Conservation (phyloP, 2,888 invertebrate species). For the Drosophila multiciliata region DNA sequence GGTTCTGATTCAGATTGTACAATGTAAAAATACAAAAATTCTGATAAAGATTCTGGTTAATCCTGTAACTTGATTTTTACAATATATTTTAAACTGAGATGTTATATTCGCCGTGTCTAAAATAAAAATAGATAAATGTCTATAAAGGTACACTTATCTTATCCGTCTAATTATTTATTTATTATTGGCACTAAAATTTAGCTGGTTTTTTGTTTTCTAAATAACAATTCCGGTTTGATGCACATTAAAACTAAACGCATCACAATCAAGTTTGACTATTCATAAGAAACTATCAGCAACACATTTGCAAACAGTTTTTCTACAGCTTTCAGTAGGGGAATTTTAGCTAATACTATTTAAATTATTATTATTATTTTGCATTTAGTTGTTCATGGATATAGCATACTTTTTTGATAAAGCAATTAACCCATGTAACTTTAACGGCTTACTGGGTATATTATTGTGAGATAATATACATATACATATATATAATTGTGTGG, state of each 20-base stretch:
- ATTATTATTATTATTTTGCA: not conserved
- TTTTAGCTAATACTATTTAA: not conserved
- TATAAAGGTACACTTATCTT: not conserved
- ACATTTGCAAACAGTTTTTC: not conserved
- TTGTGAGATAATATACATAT: not conserved
- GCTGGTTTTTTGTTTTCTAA: not conserved
- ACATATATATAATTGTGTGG: not conserved
- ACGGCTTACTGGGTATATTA: slow-evolving; percentile 35
- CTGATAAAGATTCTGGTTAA: too few relatives aligned
- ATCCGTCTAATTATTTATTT: too few relatives aligned
- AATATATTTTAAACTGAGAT: not conserved
- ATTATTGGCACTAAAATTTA: not conserved
- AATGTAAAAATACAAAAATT: not conserved
- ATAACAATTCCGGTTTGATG: not conserved
- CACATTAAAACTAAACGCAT: not conserved
- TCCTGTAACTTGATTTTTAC: too few relatives aligned
- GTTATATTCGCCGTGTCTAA: not conserved
- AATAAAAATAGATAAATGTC: not conserved
- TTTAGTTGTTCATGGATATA: slow-evolving; percentile 17
- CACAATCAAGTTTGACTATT: not conserved
- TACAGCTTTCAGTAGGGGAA: not conserved
- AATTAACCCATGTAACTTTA: not conserved
- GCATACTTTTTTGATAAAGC: slow-evolving; percentile 50
- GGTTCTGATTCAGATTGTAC: not conserved
- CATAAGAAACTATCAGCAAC: not conserved